These are phyloP conservation scores for Hucho hucho DNA, from an alignment of 2,113 vertebrate species.

Conservation along the genomic window DNA sequence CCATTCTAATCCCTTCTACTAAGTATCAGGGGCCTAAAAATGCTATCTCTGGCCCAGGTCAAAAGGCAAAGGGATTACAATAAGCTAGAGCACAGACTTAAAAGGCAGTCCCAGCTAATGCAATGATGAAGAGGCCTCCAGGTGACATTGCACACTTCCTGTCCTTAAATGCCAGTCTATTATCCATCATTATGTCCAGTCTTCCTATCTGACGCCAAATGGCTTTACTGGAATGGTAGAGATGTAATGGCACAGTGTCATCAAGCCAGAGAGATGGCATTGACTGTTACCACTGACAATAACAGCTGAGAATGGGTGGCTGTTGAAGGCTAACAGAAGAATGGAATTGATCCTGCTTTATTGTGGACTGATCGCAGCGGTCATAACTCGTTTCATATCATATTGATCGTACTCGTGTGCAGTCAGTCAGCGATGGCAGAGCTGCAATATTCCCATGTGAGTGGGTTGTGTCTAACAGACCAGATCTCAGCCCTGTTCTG, in stretches of 20 bases:
- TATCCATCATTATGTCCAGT: background rate
- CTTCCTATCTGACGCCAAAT: background rate
- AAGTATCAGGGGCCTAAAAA: conserved; percentile 58
- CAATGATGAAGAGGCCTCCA: conserved; percentile 21
- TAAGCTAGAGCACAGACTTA: conserved; percentile 44
- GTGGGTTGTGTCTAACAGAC: conserved; percentile 60
- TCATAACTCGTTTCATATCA: background rate
- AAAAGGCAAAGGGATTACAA: conserved; percentile 60
- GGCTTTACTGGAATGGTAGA: no score
- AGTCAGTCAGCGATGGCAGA: conserved; percentile 8
- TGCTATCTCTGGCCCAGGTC: conserved; percentile 54
- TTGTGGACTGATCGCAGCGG: background rate
- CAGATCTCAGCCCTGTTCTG: conserved; percentile 56
- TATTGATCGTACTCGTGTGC: background rate
- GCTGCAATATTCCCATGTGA: conserved; percentile 44
- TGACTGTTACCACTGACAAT: no score
- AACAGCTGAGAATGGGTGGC: no score
- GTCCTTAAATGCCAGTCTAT: background rate
- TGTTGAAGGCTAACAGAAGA: no score
- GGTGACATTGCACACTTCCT: conserved; percentile 29
- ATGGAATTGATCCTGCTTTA: background rate
- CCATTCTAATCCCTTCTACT: conserved; percentile 55
- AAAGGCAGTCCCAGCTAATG: conserved; percentile 45
- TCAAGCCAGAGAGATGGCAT: no score
- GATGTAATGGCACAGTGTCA: no score